Evolutionary conservation across 2,797 vertebrate genomes (phyloP).

Genomic region (Syngnathus rostellatus): DNA sequence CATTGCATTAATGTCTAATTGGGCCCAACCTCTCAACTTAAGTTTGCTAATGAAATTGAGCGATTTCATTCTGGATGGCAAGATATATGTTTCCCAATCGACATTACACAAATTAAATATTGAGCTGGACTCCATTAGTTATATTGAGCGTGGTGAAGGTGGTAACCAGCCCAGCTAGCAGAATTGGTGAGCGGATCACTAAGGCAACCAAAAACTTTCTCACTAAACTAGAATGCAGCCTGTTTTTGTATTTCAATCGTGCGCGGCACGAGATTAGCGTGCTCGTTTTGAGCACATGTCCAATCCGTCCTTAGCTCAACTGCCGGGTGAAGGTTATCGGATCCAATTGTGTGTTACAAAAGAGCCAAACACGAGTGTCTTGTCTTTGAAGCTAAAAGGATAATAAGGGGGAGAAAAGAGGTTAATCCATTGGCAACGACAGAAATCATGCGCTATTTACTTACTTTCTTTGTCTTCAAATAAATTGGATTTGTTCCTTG

Average conservation of each 20-base stretch:
- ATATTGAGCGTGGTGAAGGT: conserved; percentile 65
- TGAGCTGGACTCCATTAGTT: conserved; percentile 71
- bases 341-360: conserved; percentile 5
- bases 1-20: conserved; percentile 72
- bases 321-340: background rate
- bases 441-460: background rate
- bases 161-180: conserved; percentile 61
- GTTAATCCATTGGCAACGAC: no score
- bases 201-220: background rate
- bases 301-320: background rate
- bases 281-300: background rate
- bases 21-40: conserved; percentile 67
- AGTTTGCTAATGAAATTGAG: conserved; percentile 76
- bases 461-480: background rate
- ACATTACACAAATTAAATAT: conserved; percentile 77
- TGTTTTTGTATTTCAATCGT: background rate
- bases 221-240: background rate
- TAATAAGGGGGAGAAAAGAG: no score
- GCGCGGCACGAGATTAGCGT: background rate
- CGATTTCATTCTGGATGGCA: conserved; percentile 71
- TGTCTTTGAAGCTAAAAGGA: background rate
- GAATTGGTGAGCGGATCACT: conserved; percentile 38
- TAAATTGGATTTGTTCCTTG: background rate
- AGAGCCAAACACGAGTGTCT: background rate
- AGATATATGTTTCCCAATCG: conserved; percentile 72